Evolutionary conservation across 2,797 vertebrate genomes (phyloP).

Genomic region (Hemitrygon akajei): DNA sequence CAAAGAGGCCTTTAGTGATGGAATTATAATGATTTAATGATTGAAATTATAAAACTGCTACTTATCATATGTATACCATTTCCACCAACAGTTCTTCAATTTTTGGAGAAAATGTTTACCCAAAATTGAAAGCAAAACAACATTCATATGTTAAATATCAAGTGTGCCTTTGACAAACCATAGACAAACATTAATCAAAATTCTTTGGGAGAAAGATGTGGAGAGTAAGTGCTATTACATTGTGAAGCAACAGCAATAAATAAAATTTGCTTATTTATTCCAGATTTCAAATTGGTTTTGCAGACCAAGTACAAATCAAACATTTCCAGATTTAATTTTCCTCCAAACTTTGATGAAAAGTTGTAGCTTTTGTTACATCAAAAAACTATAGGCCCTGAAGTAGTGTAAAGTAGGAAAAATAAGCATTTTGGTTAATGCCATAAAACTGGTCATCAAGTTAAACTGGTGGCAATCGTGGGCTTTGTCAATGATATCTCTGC

Average conservation of each 20-base stretch:
- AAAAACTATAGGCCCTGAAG: neutral
- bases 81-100: neutral
- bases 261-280: neutral
- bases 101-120: neutral
- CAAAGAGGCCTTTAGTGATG: too few relatives aligned
- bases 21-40: too few relatives aligned
- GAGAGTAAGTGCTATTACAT: neutral
- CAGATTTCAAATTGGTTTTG: neutral
- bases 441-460: conserved; percentile 14
- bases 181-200: neutral
- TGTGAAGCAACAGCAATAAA: neutral
- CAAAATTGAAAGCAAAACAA: neutral
- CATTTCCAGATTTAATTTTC: neutral
- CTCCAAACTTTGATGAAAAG: neutral
- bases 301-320: neutral
- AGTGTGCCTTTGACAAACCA: neutral
- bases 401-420: neutral
- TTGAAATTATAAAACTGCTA: neutral
- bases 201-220: neutral
- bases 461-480: neutral
- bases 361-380: neutral
- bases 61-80: neutral
- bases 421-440: neutral
- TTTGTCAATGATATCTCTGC: neutral
- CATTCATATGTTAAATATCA: neutral